Percentiles rank a stretch among this genome's conserved stretches.
phyloP scores from a whole-genome alignment of 2,113 vertebrate genomes.

The Aviceda subcristata region DNA sequence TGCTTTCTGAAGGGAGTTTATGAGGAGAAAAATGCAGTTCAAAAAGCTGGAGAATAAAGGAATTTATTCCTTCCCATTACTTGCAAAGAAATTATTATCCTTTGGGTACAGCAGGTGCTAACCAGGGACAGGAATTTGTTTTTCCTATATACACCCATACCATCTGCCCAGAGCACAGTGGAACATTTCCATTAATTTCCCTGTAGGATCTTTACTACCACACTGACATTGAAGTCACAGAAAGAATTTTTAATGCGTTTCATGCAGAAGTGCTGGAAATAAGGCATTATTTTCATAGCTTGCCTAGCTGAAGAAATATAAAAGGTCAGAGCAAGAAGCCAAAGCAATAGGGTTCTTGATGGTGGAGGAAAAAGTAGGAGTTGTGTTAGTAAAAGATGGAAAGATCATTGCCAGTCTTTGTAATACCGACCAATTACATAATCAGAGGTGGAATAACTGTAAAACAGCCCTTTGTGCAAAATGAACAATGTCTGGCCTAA shows the following conservation, averaged over 20 bases:
- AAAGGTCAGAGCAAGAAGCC: neutral
- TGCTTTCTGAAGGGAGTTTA: neutral
- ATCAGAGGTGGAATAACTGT: neutral
- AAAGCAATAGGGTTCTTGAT: neutral
- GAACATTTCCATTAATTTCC: neutral
- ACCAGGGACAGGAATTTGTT: neutral
- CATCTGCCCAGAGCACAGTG: neutral
- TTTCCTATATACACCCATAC: neutral
- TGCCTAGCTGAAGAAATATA: neutral
- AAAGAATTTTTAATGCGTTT: neutral
- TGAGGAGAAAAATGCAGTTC: neutral
- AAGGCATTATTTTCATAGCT: neutral
- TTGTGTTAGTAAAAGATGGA: neutral
- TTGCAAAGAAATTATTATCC: neutral
- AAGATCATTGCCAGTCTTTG: neutral
- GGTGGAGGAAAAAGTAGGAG: neutral
- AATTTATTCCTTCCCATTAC: neutral
- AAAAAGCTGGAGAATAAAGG: neutral
- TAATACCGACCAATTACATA: neutral
- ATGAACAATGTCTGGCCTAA: neutral
- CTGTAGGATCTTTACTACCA: neutral
- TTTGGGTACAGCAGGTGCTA: neutral
- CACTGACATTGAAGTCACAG: neutral
- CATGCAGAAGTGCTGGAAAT: neutral
- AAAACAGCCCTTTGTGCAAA: neutral